A percentile compares a stretch with the other conserved stretches of the same genome.
These are phyloP conservation scores for Asarcornis scutulata DNA, from an alignment of 2,113 vertebrate genomes.

Conservation along the genomic window DNA sequence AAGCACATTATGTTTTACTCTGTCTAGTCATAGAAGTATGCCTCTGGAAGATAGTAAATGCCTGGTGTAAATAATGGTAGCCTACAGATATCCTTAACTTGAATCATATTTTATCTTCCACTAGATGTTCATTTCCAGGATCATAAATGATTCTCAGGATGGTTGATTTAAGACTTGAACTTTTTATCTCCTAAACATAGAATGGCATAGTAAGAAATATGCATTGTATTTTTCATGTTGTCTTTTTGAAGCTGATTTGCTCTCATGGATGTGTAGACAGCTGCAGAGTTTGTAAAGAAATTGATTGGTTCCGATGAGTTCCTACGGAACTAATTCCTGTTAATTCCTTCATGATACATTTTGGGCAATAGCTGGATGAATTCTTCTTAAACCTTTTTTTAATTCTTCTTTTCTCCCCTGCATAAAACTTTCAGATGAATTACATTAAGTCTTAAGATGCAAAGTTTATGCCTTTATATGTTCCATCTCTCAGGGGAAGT, in stretches of 20 bases:
- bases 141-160: neutral
- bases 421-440: neutral
- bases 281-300: neutral
- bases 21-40: neutral
- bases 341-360: neutral
- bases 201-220: neutral
- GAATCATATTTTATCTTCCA: neutral
- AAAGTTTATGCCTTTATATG: neutral
- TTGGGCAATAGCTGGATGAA: neutral
- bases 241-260: neutral
- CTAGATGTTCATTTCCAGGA: neutral
- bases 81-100: neutral
- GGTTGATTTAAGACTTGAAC: neutral
- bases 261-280: neutral
- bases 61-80: neutral
- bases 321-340: neutral
- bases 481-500: neutral
- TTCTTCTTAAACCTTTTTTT: neutral
- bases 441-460: neutral
- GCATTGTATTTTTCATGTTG: neutral
- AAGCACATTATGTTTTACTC: neutral
- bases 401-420: neutral
- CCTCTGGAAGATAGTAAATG: neutral
- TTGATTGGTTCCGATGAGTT: neutral
- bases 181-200: neutral